A percentile compares a stretch with the other conserved stretches of the same genome.
Conservation (phyloP, 1,140 invertebrate species). For the Archivesica marissinica region DNA sequence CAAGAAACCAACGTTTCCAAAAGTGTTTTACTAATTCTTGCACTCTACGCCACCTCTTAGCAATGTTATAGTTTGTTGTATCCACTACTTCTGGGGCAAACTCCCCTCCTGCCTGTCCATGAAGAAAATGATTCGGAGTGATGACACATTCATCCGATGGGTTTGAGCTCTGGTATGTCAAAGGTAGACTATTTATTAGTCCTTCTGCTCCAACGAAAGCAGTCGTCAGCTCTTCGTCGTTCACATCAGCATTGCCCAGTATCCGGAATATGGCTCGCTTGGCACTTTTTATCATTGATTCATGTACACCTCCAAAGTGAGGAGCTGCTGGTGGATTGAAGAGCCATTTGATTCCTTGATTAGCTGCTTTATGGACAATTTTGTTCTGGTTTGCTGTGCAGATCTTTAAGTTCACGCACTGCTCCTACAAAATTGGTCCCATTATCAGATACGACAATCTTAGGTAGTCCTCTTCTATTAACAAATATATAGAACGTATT, state of each 20-base stretch:
- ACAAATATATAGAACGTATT: slow-evolving; percentile 10
- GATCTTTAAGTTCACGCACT: slow-evolving; percentile 19
- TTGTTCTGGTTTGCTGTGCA: slow-evolving; percentile 10
- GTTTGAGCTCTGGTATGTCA: too few relatives aligned
- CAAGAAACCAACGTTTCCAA: slow-evolving; percentile 51
- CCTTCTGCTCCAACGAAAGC: too few relatives aligned
- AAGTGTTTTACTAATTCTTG: slow-evolving; percentile 57
- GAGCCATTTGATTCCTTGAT: slow-evolving; percentile 17
- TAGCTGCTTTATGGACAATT: background rate
- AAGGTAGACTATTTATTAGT: too few relatives aligned
- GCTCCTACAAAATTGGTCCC: slow-evolving; percentile 35
- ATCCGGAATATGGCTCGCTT: too few relatives aligned
- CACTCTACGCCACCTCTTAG: slow-evolving; percentile 45
- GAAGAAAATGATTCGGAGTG: too few relatives aligned
- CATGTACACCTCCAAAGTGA: slow-evolving; percentile 22
- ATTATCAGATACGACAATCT: background rate
- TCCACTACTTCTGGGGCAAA: slow-evolving; percentile 82
- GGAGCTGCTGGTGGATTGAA: slow-evolving; percentile 46
- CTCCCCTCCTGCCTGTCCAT: too few relatives aligned
- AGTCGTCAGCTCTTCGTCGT: too few relatives aligned
- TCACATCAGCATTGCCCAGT: too few relatives aligned
- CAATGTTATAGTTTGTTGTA: background rate
- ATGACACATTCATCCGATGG: too few relatives aligned
- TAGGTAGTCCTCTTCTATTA: background rate
- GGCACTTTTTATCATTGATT: too few relatives aligned